A percentile compares a stretch with the other conserved stretches of the same genome.
phyloP scores from a whole-genome alignment of 1,140 invertebrate species.

The Papilio xuthus region DNA sequence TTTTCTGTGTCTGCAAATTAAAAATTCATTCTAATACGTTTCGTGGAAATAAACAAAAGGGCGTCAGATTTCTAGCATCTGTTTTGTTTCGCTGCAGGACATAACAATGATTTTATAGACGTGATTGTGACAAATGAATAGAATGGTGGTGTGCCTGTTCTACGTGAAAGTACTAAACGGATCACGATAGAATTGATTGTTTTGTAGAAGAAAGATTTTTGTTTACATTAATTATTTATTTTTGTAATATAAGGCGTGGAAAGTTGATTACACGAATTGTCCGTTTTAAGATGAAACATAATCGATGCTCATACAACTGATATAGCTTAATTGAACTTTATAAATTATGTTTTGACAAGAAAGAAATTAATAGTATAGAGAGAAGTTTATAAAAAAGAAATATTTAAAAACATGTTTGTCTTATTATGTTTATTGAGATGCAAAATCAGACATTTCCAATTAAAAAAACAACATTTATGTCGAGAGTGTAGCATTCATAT shows the following conservation, averaged over 20 bases:
- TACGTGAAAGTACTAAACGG: not conserved
- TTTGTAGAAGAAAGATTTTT: not conserved
- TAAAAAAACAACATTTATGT: not conserved
- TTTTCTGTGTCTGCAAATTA: conserved; percentile 11
- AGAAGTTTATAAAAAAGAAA: too few species aligned
- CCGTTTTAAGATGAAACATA: not conserved
- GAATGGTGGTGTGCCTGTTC: not conserved
- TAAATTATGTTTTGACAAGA: too few species aligned
- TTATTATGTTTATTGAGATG: not conserved
- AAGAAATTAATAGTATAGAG: too few species aligned
- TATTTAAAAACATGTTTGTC: too few species aligned
- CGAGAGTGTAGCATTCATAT: not conserved
- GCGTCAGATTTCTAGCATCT: not conserved
- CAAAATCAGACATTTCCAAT: not conserved
- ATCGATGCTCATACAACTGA: too few species aligned
- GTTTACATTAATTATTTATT: not conserved
- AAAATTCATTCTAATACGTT: conserved; percentile 1
- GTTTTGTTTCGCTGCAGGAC: not conserved
- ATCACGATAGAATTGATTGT: not conserved
- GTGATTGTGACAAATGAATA: not conserved
- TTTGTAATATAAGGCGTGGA: not conserved
- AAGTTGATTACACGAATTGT: not conserved
- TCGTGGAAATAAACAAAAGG: not conserved
- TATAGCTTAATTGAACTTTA: too few species aligned
- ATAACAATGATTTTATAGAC: not conserved